Evolutionary conservation across 2,797 vertebrate genomes (phyloP).

Genomic region (Coreius guichenoti): DNA sequence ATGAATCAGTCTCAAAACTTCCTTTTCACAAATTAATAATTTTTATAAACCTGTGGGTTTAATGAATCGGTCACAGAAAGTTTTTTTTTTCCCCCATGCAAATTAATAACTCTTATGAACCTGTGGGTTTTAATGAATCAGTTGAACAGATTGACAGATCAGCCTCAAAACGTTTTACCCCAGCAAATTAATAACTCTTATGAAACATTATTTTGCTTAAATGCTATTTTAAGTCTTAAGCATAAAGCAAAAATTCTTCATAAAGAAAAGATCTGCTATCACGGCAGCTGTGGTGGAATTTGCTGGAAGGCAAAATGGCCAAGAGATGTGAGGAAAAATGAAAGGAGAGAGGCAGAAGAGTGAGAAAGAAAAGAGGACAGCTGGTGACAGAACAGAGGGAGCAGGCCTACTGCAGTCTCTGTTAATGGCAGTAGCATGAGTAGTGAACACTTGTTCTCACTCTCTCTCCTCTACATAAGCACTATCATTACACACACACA

Average conservation of each 20-base stretch:
- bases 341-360: constrained; percentile 1
- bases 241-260: background rate
- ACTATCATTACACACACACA: background rate
- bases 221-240: background rate
- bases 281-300: constrained; percentile 19
- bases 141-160: background rate
- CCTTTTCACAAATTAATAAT: too few relatives aligned
- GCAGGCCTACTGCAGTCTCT: constrained; percentile 7
- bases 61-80: background rate
- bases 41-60: background rate
- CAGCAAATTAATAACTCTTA: background rate
- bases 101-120: background rate
- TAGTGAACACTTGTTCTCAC: constrained; percentile 37
- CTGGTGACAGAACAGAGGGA: constrained; percentile 34
- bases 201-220: background rate
- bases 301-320: constrained; percentile 3
- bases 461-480: constrained; percentile 23
- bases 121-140: background rate
- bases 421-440: constrained; percentile 19
- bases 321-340: constrained; percentile 15
- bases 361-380: constrained; percentile 12
- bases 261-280: constrained; percentile 5
- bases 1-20: too few relatives aligned
- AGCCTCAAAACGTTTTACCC: background rate
- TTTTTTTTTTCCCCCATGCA: background rate